Conservation (phyloP, 1,140 invertebrate genomes). For the Drosophila mojavensis region DNA sequence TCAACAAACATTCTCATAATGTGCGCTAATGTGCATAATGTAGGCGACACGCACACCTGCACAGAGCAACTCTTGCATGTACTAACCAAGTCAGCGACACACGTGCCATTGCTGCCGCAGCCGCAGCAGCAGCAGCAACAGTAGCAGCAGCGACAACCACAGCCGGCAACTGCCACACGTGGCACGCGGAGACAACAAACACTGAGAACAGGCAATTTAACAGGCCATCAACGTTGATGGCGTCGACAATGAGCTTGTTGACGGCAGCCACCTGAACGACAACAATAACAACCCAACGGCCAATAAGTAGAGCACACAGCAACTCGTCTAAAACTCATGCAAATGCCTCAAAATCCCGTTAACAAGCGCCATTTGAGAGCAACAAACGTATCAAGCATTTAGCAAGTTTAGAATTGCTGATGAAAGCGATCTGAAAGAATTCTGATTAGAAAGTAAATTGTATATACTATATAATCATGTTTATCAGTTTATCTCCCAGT, state of each 20-base stretch:
- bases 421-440: too few species aligned
- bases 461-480: too few species aligned
- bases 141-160: slow-evolving; percentile 3
- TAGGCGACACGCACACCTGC: slow-evolving; percentile 70
- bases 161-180: slow-evolving; percentile 15
- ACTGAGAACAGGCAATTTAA: slow-evolving; percentile 78
- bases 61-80: slow-evolving; percentile 23
- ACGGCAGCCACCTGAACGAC: slow-evolving; percentile 59
- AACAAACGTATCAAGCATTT: slow-evolving; percentile 11
- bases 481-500: too few species aligned
- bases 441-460: too few species aligned
- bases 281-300: slow-evolving; percentile 57
- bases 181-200: slow-evolving; percentile 69
- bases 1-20: slow-evolving; percentile 74
- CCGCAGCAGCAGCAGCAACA: not conserved
- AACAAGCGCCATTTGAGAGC: slow-evolving; percentile 20
- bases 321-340: slow-evolving; percentile 18
- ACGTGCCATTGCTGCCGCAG: slow-evolving; percentile 32
- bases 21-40: slow-evolving; percentile 81
- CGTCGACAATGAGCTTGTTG: slow-evolving; percentile 78
- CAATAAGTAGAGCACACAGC: slow-evolving; percentile 33
- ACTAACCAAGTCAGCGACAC: slow-evolving; percentile 10
- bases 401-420: not conserved
- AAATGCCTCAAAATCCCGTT: slow-evolving; percentile 12
- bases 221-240: slow-evolving; percentile 80